Evolutionary conservation across 2,888 invertebrate genomes (phyloP), one percentile per base, ranked within the genome.

Genomic region (Megastigmus dorsalis): DNA sequence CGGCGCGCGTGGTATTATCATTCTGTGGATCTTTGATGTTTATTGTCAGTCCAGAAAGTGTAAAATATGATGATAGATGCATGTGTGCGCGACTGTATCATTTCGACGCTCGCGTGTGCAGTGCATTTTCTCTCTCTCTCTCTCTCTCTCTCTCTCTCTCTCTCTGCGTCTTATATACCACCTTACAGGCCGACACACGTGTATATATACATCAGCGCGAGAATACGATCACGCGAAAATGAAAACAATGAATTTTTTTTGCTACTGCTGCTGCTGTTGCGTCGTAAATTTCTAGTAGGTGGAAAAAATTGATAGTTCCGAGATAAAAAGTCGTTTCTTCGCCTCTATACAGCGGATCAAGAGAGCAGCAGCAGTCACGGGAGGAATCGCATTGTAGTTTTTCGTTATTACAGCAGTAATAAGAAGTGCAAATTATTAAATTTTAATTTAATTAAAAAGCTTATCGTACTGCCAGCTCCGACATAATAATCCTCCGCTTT

Each of bases 21-120:
- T 45, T 43, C 50, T 50, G 59, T 15, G 41, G 52, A 76, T 76
- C 76, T 70, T 65, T 57, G 67, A 74, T 71, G 76, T 67, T 76
- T 74, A 76, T 70, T 76, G 70, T 76, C 67, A 70, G 76, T 63
- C 18, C 48, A 23, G 59, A 54, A 45, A 63, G 63, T 74, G 70
- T 63, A 74, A 74, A 57, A 71, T 67, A 74, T 50, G 66, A 70
- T 55, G 70, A 74, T 74, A 59, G 65, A 70, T 65, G 69, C 68
- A 36, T 38, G n/a, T n/a, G 13, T 7, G 38, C 26, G 55, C 57
- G 28, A 20, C 55, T 63, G 59, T 69, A 74, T 74, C 69, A 69
- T 74, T 74, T 59, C 36, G 69, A 23, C 33, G 62, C 41, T 65
- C 23, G 45, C 60, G 75, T 54, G 33, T 23, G 48, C 18, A n/a